phyloP scores from a whole-genome alignment of 37 sponge, comb jelly and placozoan genomes.

The Chondrilla cf. caribensis region DNA sequence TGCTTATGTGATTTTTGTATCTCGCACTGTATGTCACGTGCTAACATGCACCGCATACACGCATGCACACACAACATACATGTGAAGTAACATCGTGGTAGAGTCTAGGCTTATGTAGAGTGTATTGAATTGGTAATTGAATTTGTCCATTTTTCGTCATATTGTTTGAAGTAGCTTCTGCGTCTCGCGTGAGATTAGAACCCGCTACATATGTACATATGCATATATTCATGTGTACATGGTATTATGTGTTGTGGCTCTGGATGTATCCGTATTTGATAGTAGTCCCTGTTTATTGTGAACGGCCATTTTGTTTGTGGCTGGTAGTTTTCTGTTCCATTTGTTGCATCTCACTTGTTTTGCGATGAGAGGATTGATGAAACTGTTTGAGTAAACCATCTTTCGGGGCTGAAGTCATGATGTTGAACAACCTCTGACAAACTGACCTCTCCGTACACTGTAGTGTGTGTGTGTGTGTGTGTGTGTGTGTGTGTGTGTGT shows the following conservation, averaged over 20 bases:
- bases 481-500: background rate
- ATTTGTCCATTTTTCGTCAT: background rate
- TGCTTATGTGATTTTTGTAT: background rate
- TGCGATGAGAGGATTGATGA: slow-evolving; percentile 29
- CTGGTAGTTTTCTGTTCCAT: too few species aligned
- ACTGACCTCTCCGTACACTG: slow-evolving; percentile 36
- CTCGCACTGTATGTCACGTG: background rate
- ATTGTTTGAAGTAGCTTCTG: too few species aligned
- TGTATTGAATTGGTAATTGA: background rate
- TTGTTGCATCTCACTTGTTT: too few species aligned
- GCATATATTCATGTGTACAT: too few species aligned
- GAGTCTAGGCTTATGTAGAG: background rate
- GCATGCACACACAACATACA: too few species aligned
- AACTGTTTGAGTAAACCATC: slow-evolving; percentile 18
- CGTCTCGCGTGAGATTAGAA: slow-evolving; percentile 65
- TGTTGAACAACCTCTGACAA: slow-evolving; percentile 41
- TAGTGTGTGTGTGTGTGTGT: background rate
- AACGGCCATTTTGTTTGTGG: slow-evolving; percentile 12
- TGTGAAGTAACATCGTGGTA: background rate
- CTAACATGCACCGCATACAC: too few species aligned
- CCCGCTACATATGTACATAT: too few species aligned
- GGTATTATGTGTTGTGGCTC: too few species aligned
- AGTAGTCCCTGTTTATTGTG: too few species aligned
- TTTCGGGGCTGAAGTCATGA: slow-evolving; percentile 30
- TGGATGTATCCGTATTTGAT: too few species aligned